A percentile compares a stretch with the other conserved stretches of the same genome.
Evolutionary conservation across 2,888 invertebrate species (phyloP).

Genomic region (Autographa gamma): DNA sequence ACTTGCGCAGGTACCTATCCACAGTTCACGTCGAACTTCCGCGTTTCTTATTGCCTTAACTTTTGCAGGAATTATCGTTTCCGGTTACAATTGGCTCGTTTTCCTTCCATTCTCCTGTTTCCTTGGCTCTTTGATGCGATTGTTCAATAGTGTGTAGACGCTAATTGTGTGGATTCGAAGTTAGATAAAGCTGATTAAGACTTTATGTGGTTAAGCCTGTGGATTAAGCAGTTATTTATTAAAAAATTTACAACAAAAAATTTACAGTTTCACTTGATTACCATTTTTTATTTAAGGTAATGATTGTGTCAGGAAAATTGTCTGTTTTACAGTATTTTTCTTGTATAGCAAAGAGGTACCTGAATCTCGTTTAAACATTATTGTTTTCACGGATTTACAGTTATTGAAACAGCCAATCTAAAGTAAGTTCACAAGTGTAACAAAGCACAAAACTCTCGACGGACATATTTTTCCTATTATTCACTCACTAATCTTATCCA

Average conservation of each 20-base stretch:
- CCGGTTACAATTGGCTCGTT: constrained; percentile 54
- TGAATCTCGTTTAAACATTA: no score
- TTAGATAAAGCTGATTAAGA: not conserved
- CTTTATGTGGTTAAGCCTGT: no score
- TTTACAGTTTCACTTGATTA: no score
- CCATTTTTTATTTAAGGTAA: no score
- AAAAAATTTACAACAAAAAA: no score
- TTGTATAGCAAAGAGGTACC: no score
- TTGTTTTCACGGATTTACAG: no score
- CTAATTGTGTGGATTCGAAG: not conserved
- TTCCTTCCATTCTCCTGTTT: constrained; percentile 41
- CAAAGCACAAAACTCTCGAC: constrained; percentile 26
- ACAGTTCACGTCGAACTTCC: constrained; percentile 63
- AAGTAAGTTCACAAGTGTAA: not conserved
- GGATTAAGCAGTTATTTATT: no score
- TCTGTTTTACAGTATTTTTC: no score
- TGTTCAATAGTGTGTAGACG: not conserved
- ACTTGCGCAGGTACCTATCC: constrained; percentile 34
- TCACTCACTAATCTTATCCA: constrained; percentile 49
- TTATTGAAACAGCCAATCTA: no score
- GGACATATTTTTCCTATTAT: constrained; percentile 50
- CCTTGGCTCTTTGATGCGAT: constrained; percentile 16
- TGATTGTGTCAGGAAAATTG: no score
- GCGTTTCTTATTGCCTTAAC: constrained; percentile 71
- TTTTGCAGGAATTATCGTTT: constrained; percentile 56